A percentile compares a stretch with the other conserved stretches of the same genome.
Evolutionary conservation across 2,797 vertebrate species (phyloP).

Genomic region (Chelon auratus): DNA sequence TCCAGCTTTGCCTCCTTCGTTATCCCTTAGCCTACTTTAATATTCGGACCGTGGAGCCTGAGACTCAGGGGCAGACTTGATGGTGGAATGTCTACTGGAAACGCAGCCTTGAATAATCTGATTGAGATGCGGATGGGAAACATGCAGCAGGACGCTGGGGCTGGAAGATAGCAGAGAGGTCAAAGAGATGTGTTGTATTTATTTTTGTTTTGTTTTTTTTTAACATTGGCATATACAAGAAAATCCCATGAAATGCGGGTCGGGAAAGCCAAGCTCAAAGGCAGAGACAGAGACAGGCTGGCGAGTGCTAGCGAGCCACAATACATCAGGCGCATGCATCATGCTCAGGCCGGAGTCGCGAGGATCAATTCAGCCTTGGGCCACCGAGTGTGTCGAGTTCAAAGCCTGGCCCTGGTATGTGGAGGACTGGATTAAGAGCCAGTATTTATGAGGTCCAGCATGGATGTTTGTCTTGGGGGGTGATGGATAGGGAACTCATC

Average conservation of each 20-base stretch:
- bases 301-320: conserved; percentile 42
- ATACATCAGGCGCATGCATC: conserved; percentile 60
- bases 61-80: conserved; percentile 34
- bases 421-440: conserved; percentile 74
- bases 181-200: not conserved
- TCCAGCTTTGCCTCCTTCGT: conserved; percentile 66
- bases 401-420: conserved; percentile 64
- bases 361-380: conserved; percentile 76
- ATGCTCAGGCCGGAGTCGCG: conserved; percentile 31
- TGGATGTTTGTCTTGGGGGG: conserved; percentile 68
- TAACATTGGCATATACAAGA: not conserved
- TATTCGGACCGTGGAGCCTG: conserved; percentile 60
- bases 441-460: conserved; percentile 73
- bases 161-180: conserved; percentile 19
- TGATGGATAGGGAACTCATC: conserved; percentile 66
- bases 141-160: conserved; percentile 7
- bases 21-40: conserved; percentile 70
- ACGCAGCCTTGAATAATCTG: conserved; percentile 32
- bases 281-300: conserved; percentile 33
- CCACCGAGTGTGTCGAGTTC: conserved; percentile 58
- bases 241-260: conserved; percentile 21
- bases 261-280: conserved; percentile 23
- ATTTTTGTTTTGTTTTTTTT: not conserved
- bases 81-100: conserved; percentile 47
- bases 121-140: conserved; percentile 21